Evolutionary conservation across 2,797 vertebrate genomes (phyloP).

Genomic region (Anabacerthia variegaticeps): DNA sequence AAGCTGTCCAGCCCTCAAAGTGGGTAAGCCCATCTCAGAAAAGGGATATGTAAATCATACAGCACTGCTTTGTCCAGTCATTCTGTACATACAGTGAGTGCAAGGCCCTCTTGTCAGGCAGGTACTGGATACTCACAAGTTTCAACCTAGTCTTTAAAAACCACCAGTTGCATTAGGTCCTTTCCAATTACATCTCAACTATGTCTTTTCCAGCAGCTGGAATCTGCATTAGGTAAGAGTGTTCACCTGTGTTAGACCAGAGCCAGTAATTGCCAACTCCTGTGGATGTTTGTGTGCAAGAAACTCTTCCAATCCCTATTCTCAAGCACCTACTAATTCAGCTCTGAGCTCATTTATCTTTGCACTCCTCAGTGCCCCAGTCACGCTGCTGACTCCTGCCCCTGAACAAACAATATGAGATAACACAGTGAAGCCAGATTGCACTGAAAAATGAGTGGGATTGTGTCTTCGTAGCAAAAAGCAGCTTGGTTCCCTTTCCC

Average conservation of each 20-base stretch:
- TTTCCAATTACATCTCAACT: background rate
- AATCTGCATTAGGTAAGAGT: background rate
- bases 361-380: background rate
- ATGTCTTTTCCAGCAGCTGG: background rate
- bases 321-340: background rate
- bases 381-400: background rate
- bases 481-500: background rate
- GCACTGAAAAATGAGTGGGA: background rate
- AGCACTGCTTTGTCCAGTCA: background rate
- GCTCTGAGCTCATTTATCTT: background rate
- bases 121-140: background rate
- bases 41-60: background rate
- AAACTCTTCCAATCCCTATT: background rate
- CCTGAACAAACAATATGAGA: background rate
- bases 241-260: background rate
- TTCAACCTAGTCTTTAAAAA: background rate
- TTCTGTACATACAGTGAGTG: background rate
- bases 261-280: background rate
- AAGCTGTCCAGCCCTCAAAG: background rate
- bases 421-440: background rate
- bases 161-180: background rate
- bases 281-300: background rate
- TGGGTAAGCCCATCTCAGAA: background rate
- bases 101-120: background rate
- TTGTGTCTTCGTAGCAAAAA: background rate